Evolutionary conservation across 2,888 invertebrate genomes (phyloP), one percentile per base, ranked within the genome.

Genomic region (Deilephila porcellus): DNA sequence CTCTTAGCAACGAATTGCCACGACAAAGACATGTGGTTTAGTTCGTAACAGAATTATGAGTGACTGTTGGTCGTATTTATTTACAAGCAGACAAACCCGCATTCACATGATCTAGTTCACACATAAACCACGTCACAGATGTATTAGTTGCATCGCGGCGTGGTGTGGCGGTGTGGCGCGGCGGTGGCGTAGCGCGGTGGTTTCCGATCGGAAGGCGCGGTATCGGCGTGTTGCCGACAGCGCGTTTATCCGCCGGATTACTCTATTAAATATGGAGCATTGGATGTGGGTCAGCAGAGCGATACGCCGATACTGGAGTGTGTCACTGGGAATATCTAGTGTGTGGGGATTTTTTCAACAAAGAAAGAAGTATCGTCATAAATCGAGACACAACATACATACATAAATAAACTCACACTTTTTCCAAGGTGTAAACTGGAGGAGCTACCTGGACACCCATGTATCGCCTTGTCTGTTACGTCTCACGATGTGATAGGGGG

Each of bases 201-300:
- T 25, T 45, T 67, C 67, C 67, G 67, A 67, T 67, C 67, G 67
- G 67, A 67, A 67, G 52, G 52, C 25, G 67, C 52, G 37, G 64
- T n/a, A 67, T 67, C 67, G 52, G 45, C 25, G 14, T 56, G 56
- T 4, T 56, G 56, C 25, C 52, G 52, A 52, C 67, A 25, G 67
- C 62, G 60, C 64, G 20, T 45, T 67, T 52, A 67, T 67, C 52
- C 52, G 67, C 67, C 25, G 67, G 67, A 25, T 52, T 52, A 67
- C 67, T 52, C 19, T 64, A 67, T 67, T 67, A 67, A 67, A 67
- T 67, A 67, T 67, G 52, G 56, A 11, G 20, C 52, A 37, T 45
- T 4, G 45, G 14, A 52, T 67, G 52, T 67, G 67, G 67, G 67
- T 67, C 67, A 67, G 25, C 5, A 11, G n/a, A 45, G 20, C 25